Evolutionary conservation across 1,140 invertebrate genomes (phyloP), one percentile per base, ranked within the genome.

Genomic region (Drosophila insularis): DNA sequence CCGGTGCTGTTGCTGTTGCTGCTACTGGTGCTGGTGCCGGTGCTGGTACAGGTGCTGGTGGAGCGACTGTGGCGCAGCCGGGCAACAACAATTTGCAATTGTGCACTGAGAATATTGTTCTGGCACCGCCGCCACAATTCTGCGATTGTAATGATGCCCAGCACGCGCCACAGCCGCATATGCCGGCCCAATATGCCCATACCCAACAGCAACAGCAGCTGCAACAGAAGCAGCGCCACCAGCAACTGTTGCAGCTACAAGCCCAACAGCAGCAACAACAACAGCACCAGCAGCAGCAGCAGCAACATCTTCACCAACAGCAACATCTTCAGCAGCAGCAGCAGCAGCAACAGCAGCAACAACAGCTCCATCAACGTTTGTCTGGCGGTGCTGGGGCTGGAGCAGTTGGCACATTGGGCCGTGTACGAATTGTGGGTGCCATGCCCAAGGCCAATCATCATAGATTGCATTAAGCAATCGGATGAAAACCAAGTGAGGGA

Each of bases 111-210:
- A 94, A 95, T 63, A 92, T 95, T 21, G 95, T 95, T 62, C 92
- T 96, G 3, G 95, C 95, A 8, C 96, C 96, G n/a, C 95, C 96
- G n/a, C 96, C 96, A 6, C 95, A 96, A 87, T 96, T 96, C 72
- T 91, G 89, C 70, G 91, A 92, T 79, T 92, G 90, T 72, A 91
- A 91, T 62, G 90, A 91, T 80, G 79, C 90, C 64, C 91, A 91
- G 68, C 90, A 91, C 63, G 73, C 74, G 55, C 87, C 89, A 46
- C 89, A 90, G 69, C 80, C 78, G 58, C 81, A 86, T 53, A 65
- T 78, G 35, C 80, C 78, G 60, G 78, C 69, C 53, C 77, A 76
- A 43, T 68, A 73, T 55, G 65, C 73, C 13, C 78, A 71, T 35
- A 11, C 10, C 3, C 35, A 68, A 11, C 81, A 74, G 4, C 81